Percentiles rank a stretch among this genome's conserved stretches.
Conservation (phyloP, 92 coral and sea anemone species). For the Galaxea fascicularis region DNA sequence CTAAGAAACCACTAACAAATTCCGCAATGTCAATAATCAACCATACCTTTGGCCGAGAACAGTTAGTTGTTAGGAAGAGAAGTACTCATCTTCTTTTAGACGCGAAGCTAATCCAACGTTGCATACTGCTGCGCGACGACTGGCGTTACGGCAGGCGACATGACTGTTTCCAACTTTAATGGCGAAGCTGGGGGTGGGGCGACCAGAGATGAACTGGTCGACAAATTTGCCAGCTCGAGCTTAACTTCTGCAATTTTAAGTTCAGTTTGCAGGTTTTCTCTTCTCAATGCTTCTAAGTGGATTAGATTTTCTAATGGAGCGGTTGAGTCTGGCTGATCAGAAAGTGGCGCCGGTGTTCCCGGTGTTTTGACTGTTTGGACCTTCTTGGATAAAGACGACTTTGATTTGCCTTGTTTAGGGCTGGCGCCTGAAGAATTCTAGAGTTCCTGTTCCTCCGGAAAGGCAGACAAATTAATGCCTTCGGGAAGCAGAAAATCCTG, state of each 20-base stretch:
- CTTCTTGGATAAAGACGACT: background rate
- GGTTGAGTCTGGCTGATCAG: background rate
- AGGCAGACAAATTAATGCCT: background rate
- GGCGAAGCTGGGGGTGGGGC: background rate
- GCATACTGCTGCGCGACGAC: background rate
- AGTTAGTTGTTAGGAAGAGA: background rate
- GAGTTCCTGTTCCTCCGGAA: background rate
- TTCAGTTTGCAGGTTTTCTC: background rate
- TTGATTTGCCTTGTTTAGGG: background rate
- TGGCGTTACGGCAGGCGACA: background rate
- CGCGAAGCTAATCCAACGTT: background rate
- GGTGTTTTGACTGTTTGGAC: no score
- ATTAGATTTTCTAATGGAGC: background rate
- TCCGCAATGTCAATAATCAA: background rate
- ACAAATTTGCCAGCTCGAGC: background rate
- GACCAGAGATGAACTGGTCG: background rate
- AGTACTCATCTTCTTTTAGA: background rate
- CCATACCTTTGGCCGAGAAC: background rate
- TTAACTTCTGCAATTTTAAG: background rate
- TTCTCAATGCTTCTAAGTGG: background rate
- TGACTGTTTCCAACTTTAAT: background rate
- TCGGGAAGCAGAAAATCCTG: background rate
- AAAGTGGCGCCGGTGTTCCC: background rate
- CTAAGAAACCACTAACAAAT: background rate
- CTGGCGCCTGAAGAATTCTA: background rate